Conservation (phyloP, 2,888 invertebrate species). For the Diarsia dahlii region DNA sequence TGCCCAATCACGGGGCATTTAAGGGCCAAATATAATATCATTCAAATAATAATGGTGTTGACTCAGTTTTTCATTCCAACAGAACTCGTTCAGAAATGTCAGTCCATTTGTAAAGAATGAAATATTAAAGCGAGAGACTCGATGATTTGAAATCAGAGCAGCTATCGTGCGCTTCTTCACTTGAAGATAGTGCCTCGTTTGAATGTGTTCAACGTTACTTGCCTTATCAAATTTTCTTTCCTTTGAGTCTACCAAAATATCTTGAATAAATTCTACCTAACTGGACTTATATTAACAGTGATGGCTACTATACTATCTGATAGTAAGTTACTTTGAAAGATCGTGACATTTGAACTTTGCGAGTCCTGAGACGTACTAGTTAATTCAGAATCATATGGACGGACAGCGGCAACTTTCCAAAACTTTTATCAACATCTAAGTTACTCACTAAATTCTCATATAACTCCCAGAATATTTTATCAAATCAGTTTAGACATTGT, state of each 20-base stretch:
- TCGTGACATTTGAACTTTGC: conserved; percentile 32
- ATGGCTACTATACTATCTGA: not conserved
- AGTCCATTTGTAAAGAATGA: conserved; percentile 83
- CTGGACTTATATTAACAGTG: not conserved
- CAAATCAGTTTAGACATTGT: conserved; percentile 5
- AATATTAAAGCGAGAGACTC: conserved; percentile 81
- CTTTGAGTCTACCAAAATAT: not conserved
- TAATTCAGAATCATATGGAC: conserved; percentile 42
- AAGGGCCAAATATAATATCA: conserved; percentile 68
- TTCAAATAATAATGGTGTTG: conserved; percentile 77
- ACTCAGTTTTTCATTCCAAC: conserved; percentile 77
- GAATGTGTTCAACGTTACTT: conserved; percentile 34
- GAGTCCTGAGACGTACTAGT: conserved; percentile 22
- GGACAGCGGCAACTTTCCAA: conserved; percentile 9
- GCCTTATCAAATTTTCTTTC: not conserved
- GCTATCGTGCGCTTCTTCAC: conserved; percentile 74
- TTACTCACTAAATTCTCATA: conserved; percentile 2
- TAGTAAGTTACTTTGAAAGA: conserved; percentile 23
- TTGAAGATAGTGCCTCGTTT: conserved; percentile 74
- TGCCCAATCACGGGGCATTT: conserved; percentile 51
- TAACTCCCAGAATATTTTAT: not conserved
- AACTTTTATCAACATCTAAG: conserved; percentile 17
- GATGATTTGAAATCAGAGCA: conserved; percentile 81
- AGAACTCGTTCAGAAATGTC: conserved; percentile 79
- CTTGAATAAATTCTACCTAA: not conserved